These are phyloP conservation scores for Mellivora capensis DNA, from an alignment of 2,113 vertebrate species.

Conservation along the genomic window DNA sequence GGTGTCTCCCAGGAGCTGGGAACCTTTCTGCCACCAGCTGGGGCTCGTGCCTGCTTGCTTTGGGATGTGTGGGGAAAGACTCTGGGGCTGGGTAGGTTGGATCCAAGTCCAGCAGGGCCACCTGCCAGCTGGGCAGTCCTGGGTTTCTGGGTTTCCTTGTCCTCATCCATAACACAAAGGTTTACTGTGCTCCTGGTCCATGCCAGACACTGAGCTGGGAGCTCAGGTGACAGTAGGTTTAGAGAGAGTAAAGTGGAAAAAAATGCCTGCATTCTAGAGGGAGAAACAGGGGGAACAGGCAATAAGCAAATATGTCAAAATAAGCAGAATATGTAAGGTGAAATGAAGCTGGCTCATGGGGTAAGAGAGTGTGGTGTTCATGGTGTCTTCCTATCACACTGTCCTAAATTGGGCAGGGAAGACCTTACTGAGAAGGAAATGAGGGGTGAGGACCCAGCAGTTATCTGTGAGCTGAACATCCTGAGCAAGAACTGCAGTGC, in stretches of 20 bases:
- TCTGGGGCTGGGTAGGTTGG: neutral
- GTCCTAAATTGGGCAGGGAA: neutral
- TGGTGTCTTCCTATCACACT: rapidly evolving
- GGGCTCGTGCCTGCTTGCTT: neutral
- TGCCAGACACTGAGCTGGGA: neutral
- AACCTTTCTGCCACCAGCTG: neutral
- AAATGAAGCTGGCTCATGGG: neutral
- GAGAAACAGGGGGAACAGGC: neutral
- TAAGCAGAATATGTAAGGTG: neutral
- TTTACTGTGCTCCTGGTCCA: neutral
- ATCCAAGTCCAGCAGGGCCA: neutral
- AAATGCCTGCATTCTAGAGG: neutral
- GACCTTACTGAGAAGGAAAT: neutral
- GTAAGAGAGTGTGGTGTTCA: rapidly evolving
- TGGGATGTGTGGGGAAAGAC: rapidly evolving
- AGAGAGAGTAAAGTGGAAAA: neutral
- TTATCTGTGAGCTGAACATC: rapidly evolving
- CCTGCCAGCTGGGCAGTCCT: neutral
- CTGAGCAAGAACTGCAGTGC: rapidly evolving
- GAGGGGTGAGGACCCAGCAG: rapidly evolving
- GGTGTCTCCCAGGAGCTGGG: neutral
- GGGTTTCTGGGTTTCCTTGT: neutral
- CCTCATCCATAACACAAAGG: neutral
- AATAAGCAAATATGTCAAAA: rapidly evolving
- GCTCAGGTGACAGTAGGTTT: rapidly evolving